phyloP scores from a whole-genome alignment of 2,797 vertebrate species.

The Onychomys leucogaster region DNA sequence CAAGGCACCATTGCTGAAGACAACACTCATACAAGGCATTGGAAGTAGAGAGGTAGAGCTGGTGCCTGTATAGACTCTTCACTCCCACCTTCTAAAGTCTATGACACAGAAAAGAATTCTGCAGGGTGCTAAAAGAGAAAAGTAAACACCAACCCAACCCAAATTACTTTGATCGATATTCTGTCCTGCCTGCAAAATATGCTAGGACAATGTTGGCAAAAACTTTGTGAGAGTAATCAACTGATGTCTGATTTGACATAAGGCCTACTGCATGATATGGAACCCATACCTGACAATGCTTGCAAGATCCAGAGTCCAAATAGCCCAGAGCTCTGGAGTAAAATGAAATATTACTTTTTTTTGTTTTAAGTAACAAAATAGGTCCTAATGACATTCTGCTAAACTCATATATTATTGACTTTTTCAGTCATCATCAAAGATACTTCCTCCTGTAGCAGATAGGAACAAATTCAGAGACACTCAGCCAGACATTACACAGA shows the following conservation, averaged over 20 bases:
- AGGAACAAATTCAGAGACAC: not conserved
- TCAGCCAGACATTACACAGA: not conserved
- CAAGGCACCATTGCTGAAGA: not conserved
- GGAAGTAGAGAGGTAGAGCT: not conserved
- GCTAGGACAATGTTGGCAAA: not conserved
- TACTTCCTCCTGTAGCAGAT: not conserved
- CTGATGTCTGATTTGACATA: not conserved
- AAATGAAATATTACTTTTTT: not conserved
- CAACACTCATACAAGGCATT: not conserved
- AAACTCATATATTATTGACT: too few species aligned
- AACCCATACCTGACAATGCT: not conserved
- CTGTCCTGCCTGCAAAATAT: not conserved
- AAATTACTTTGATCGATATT: not conserved
- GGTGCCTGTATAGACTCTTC: not conserved
- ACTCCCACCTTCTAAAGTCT: too few species aligned
- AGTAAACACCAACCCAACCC: not conserved
- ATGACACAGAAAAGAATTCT: not conserved
- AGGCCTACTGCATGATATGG: too few species aligned
- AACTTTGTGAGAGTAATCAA: not conserved
- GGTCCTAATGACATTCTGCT: not conserved
- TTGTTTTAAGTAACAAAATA: not conserved
- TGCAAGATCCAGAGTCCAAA: not conserved
- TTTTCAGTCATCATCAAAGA: not conserved
- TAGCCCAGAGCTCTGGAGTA: not conserved
- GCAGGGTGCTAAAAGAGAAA: not conserved